Percentiles rank a stretch among this genome's conserved stretches.
These are phyloP conservation scores for Melanotaenia boesemani DNA, from an alignment of 2,797 vertebrate species.

Conservation along the genomic window DNA sequence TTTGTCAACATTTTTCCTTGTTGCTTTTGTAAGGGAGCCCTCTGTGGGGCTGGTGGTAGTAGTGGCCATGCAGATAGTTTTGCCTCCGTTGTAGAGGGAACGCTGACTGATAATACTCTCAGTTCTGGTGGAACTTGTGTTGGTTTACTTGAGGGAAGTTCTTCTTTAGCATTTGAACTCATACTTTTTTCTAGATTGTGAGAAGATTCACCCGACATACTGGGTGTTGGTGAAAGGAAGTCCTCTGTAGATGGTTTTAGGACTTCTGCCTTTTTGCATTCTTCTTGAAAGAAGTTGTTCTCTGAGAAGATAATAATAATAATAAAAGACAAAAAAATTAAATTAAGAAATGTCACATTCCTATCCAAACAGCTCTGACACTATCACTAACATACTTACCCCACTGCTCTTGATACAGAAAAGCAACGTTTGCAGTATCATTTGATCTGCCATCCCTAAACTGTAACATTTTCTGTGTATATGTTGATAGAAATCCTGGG, in stretches of 20 bases:
- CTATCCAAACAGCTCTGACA: neutral
- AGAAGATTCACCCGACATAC: neutral
- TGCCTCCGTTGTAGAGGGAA: neutral
- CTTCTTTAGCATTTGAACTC: neutral
- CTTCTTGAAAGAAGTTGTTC: neutral
- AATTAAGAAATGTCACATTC: neutral
- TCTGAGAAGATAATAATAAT: conserved; percentile 10
- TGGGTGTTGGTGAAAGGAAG: neutral
- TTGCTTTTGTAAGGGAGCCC: neutral
- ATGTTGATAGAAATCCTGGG: neutral
- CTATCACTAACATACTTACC: neutral
- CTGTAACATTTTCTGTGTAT: neutral
- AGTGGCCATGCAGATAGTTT: neutral
- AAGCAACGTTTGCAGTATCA: neutral
- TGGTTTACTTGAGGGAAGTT: neutral
- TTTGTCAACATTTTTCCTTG: conserved; percentile 1
- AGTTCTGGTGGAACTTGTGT: neutral
- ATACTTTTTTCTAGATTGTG: neutral
- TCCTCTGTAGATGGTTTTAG: neutral
- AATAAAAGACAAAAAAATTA: neutral
- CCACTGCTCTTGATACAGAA: conserved; percentile 13
- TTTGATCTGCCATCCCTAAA: neutral
- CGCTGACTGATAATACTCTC: too few species aligned
- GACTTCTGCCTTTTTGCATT: neutral
- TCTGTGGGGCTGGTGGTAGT: neutral